phyloP scores from a whole-genome alignment of 2,113 vertebrate species.

The Abramis brama region DNA sequence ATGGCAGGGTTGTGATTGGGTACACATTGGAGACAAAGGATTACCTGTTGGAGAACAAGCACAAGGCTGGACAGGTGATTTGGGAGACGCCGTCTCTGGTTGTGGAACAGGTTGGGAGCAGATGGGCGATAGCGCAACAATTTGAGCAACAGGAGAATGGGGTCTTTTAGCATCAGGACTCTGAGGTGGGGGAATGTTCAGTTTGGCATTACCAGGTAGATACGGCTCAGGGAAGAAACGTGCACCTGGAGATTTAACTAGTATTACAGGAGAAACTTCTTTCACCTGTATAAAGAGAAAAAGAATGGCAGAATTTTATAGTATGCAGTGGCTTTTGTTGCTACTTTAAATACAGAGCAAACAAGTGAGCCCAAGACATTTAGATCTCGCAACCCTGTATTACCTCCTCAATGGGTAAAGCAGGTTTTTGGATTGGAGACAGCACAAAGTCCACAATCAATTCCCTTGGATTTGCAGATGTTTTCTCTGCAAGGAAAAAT shows the following conservation, averaged over 20 bases:
- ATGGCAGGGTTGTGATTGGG: conserved; percentile 84
- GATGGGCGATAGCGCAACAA: conserved; percentile 74
- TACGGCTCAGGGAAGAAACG: conserved; percentile 80
- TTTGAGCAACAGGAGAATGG: conserved; percentile 36
- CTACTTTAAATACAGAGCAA: not conserved
- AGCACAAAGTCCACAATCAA: conserved; percentile 63
- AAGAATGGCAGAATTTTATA: not conserved
- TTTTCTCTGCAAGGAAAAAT: conserved; percentile 61
- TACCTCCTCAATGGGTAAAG: conserved; percentile 47
- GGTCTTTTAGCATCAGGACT: conserved; percentile 60
- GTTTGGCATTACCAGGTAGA: conserved; percentile 65
- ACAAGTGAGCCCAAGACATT: not conserved
- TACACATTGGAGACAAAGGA: conserved; percentile 85
- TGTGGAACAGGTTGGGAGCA: conserved; percentile 81
- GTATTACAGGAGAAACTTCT: conserved; percentile 50
- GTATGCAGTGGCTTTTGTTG: not conserved
- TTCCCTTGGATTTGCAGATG: conserved; percentile 55
- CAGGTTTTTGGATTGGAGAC: conserved; percentile 59
- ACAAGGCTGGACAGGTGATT: conserved; percentile 69
- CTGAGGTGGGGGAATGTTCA: conserved; percentile 55
- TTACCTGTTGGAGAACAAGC: conserved; percentile 70
- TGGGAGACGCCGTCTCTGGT: conserved; percentile 74
- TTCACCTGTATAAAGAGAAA: conserved; percentile 52
- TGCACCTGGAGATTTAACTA: conserved; percentile 69
- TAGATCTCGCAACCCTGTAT: not conserved